phyloP scores from a whole-genome alignment of 2,888 invertebrate genomes.

The Ophion ventricosus region DNA sequence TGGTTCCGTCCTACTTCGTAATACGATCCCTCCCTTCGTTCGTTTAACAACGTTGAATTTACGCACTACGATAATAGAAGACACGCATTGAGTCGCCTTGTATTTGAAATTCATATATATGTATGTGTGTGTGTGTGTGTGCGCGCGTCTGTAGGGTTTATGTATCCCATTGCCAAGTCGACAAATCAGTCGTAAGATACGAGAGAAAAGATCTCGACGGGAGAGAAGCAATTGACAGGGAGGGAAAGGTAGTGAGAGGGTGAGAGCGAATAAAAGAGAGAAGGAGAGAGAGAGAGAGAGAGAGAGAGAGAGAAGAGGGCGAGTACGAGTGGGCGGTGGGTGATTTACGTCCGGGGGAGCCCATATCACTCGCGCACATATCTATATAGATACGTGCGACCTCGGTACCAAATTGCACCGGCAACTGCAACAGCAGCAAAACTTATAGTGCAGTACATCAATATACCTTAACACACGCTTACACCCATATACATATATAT shows the following conservation, averaged over 20 bases:
- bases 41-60: not conserved
- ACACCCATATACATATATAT: not conserved
- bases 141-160: too few relatives aligned
- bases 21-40: slow-evolving; percentile 4
- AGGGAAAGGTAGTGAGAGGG: not conserved
- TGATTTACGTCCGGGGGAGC: slow-evolving; percentile 59
- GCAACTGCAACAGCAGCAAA: slow-evolving; percentile 52
- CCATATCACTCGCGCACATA: slow-evolving; percentile 27
- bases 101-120: slow-evolving; percentile 22
- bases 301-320: slow-evolving; percentile 17
- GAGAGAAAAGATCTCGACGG: slow-evolving; percentile 7
- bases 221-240: slow-evolving; percentile 26
- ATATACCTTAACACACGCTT: not conserved
- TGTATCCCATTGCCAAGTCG: slow-evolving; percentile 41
- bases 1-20: not conserved
- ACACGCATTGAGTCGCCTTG: slow-evolving; percentile 16
- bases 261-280: too few relatives aligned
- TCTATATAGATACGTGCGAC: slow-evolving; percentile 36
- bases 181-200: slow-evolving; percentile 52
- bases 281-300: not conserved
- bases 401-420: slow-evolving; percentile 62
- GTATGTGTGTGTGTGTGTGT: not conserved
- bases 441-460: slow-evolving; percentile 22
- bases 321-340: slow-evolving; percentile 55
- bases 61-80: not conserved